Evolutionary conservation across 2,888 invertebrate species (phyloP).

Genomic region (Hypomecis atomaria): DNA sequence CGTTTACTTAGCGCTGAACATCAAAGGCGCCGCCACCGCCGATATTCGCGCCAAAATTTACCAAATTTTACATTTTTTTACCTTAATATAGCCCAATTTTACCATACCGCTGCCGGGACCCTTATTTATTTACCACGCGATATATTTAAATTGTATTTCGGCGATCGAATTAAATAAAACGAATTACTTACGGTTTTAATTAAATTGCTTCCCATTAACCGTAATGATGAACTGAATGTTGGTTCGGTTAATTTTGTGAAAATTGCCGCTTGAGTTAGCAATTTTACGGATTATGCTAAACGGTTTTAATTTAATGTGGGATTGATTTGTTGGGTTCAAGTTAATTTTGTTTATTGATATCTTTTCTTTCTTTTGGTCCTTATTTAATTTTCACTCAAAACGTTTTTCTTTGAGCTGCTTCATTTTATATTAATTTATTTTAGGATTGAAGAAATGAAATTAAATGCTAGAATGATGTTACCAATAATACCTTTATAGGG

Average conservation of each 20-base stretch:
- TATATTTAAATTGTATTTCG: constrained; percentile 33
- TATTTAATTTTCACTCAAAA: neutral
- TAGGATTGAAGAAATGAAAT: too few relatives aligned
- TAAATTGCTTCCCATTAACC: constrained; percentile 34
- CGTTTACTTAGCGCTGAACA: constrained; percentile 74
- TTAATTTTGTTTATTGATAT: too few relatives aligned
- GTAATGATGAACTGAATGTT: neutral
- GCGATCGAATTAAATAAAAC: constrained; percentile 29
- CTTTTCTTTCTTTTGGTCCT: too few relatives aligned
- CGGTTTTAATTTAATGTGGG: too few relatives aligned
- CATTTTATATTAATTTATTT: too few relatives aligned
- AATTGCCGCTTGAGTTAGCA: neutral
- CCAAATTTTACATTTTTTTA: constrained; percentile 26
- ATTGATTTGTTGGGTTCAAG: too few relatives aligned
- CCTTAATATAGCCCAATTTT: constrained; percentile 59
- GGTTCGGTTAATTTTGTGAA: constrained; percentile 5
- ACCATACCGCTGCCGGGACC: constrained; percentile 37
- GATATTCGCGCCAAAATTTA: constrained; percentile 66
- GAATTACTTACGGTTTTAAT: constrained; percentile 27
- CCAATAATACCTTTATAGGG: too few relatives aligned
- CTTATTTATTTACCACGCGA: constrained; percentile 40
- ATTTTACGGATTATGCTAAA: neutral
- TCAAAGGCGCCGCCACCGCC: constrained; percentile 64
- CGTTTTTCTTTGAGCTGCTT: too few relatives aligned
- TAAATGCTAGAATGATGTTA: too few relatives aligned